Conservation (phyloP, 2,888 invertebrate genomes). For the Megalurothrips usitatus region DNA sequence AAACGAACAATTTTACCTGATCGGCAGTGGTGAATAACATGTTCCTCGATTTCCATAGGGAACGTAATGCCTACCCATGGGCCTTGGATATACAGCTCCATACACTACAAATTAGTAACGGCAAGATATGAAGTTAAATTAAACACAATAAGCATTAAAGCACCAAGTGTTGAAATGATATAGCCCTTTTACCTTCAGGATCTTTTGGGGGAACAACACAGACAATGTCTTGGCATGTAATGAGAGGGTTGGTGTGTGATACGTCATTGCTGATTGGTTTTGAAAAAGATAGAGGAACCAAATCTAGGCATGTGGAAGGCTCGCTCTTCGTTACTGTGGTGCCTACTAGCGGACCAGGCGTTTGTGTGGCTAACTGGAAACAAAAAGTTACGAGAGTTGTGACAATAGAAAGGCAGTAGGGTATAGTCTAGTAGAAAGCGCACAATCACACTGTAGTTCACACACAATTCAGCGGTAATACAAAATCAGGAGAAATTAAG, state of each 20-base stretch:
- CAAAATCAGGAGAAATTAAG: too few relatives aligned
- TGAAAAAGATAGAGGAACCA: background rate
- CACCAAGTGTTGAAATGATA: background rate
- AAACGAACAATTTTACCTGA: background rate
- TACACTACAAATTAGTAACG: background rate
- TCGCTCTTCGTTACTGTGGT: background rate
- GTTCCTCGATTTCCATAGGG: background rate
- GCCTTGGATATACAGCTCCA: background rate
- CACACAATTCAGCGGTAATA: background rate
- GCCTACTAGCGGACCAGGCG: background rate
- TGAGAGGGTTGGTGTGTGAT: background rate
- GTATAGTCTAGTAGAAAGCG: background rate
- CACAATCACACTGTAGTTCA: background rate
- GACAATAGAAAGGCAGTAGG: background rate
- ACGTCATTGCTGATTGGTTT: background rate
- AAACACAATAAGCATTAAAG: background rate
- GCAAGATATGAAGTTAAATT: background rate
- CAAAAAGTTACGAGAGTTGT: background rate
- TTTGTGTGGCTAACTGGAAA: conserved; percentile 5
- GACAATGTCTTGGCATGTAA: background rate
- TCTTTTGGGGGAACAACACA: conserved; percentile 6
- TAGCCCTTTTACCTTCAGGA: conserved; percentile 4
- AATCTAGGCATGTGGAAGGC: background rate
- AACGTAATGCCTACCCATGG: background rate
- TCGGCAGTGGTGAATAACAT: background rate